Evolutionary conservation across 2,888 invertebrate genomes (phyloP).

Genomic region (Colletes collaris): DNA sequence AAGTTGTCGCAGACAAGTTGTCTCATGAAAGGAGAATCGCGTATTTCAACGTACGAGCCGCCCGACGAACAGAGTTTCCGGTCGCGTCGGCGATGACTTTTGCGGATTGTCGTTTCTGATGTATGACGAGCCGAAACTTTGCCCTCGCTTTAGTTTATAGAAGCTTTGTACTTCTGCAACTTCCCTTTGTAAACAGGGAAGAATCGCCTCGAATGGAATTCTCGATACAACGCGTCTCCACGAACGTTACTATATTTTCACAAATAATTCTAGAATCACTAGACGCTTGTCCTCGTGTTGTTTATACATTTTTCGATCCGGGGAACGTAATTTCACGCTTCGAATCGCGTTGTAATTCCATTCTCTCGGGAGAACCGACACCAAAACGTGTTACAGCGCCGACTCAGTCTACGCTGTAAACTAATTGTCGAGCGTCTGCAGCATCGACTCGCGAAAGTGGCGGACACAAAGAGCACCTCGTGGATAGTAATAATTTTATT

Average conservation of each 20-base stretch:
- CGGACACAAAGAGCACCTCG: no score
- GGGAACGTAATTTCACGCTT: no score
- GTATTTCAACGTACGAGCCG: slow-evolving; percentile 31
- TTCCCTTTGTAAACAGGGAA: slow-evolving; percentile 34
- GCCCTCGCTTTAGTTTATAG: slow-evolving; percentile 37
- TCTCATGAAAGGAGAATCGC: slow-evolving; percentile 50
- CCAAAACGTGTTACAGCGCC: no score
- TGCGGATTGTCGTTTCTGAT: slow-evolving; percentile 44
- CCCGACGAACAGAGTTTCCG: slow-evolving; percentile 34
- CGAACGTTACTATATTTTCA: neutral
- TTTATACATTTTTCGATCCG: no score
- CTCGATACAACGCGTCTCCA: slow-evolving; percentile 16
- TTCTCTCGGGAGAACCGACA: no score
- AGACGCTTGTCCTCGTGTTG: no score
- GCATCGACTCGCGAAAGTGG: no score
- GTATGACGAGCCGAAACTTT: slow-evolving; percentile 45
- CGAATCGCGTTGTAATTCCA: no score
- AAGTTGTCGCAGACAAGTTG: slow-evolving; percentile 52
- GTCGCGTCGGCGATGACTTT: slow-evolving; percentile 45
- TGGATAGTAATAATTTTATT: no score
- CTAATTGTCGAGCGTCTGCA: no score
- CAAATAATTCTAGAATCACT: no score
- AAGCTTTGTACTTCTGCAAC: slow-evolving; percentile 35
- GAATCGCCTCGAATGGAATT: slow-evolving; percentile 26
- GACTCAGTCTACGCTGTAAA: no score